Evolutionary conservation across 2,113 vertebrate species (phyloP).

Genomic region (Cricetomys ansorgei): DNA sequence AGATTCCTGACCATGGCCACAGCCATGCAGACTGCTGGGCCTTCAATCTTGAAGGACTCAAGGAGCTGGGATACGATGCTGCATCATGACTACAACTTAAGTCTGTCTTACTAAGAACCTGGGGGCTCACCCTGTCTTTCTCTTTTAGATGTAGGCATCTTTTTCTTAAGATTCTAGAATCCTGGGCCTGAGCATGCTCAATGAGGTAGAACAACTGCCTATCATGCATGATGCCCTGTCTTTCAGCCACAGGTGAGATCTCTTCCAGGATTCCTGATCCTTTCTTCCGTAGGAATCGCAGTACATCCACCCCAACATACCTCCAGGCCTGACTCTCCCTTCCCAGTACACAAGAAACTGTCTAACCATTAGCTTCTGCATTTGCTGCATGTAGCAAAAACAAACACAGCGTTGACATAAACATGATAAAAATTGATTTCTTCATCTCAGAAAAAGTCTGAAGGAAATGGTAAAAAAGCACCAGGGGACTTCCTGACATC

Average conservation of each 20-base stretch:
- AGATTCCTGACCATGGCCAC: background rate
- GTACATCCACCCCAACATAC: background rate
- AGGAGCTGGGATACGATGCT: background rate
- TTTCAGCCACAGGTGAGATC: background rate
- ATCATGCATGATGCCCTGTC: rapidly evolving
- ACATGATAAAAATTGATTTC: background rate
- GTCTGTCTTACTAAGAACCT: background rate
- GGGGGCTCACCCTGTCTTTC: background rate
- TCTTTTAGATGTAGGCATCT: background rate
- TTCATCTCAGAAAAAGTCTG: background rate
- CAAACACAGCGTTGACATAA: background rate
- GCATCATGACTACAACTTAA: too few relatives aligned
- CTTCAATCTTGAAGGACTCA: background rate
- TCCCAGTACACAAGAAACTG: background rate
- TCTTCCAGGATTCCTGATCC: background rate
- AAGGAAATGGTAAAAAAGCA: background rate
- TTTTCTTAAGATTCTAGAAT: background rate
- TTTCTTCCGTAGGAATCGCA: background rate
- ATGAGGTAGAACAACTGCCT: background rate
- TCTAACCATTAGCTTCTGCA: background rate
- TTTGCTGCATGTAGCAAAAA: background rate
- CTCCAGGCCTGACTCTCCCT: background rate
- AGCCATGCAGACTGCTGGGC: background rate
- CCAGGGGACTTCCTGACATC: background rate
- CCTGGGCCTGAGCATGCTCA: too few relatives aligned